Evolutionary conservation across 35 echinoderm and acorn worm species (phyloP), one percentile per base, ranked within the genome.

Genomic region (Apostichopus japonicus): DNA sequence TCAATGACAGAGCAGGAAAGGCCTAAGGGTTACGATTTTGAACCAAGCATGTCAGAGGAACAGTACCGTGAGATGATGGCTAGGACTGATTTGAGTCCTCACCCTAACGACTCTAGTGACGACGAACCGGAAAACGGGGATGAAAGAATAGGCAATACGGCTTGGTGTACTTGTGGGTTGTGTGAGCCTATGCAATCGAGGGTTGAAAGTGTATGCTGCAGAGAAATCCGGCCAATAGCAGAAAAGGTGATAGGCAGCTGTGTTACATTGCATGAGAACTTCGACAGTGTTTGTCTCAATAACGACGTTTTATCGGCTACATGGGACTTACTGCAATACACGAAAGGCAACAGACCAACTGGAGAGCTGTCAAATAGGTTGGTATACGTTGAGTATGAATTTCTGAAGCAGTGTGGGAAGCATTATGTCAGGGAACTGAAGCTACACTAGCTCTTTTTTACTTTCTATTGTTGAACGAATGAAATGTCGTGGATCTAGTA

Each of bases 271-370:
- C 79, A 55, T 52, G 7, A 24, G 53, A 81, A 9, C 52, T 81
- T 81, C 52, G 79, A 81, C 14, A 52, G 79, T 52, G 53, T 81
- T 15, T 81, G 79, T 81, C 53, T 81, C 14, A 81, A 81, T 8
- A 52, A 81, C 6, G 79, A 81, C 27, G 53, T 27, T 33, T 15
- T 81, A 7, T 6, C 25, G 6, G 79, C 13, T 16, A 81, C 78
- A 33, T 81, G 79, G 79, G 23, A 53, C 0, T 10, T 81, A 52
- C 24, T 81, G 8, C 79, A 81, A 14, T 44, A 81, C 79, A 81
- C 79, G 2, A 53, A 81, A 52, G 52, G 79, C 6, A 81, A 81
- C 27, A 24, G 33, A 52, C 79, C 79, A 10, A 10, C 52, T 14
- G 79, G 21, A 44, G 16, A 81, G 15, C 33, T 80, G 24, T 24